Evolutionary conservation across 2,797 vertebrate genomes (phyloP).

Genomic region (Diceros bicornis): DNA sequence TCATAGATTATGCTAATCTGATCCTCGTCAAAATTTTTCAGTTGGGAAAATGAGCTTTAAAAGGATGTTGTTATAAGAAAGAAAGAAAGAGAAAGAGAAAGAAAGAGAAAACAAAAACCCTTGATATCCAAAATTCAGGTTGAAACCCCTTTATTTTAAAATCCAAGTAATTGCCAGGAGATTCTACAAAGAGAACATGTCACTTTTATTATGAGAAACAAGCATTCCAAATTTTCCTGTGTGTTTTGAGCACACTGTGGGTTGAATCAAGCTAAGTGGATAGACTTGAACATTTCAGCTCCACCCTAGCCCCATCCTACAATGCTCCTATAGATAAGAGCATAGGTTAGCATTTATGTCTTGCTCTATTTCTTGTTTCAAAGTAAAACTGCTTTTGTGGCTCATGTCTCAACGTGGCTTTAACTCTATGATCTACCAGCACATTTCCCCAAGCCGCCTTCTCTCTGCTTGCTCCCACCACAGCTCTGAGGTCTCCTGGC

Average conservation of each 20-base stretch:
- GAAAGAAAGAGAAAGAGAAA: no score
- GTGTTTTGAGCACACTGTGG: not conserved
- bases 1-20: not conserved
- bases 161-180: not conserved
- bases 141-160: not conserved
- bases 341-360: not conserved
- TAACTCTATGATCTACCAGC: not conserved
- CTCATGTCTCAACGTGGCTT: not conserved
- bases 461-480: not conserved
- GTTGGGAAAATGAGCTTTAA: not conserved
- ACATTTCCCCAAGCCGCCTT: accelerated
- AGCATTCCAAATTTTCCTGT: not conserved
- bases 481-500: not conserved
- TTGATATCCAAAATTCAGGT: not conserved
- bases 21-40: not conserved
- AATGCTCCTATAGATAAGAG: not conserved
- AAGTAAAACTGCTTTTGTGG: not conserved
- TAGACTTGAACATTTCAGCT: not conserved
- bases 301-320: not conserved
- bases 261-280: not conserved
- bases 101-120: not conserved
- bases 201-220: not conserved
- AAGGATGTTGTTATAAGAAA: not conserved
- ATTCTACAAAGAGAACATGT: not conserved
- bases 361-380: not conserved